Percentiles rank a stretch among this genome's conserved stretches.
Conservation (phyloP, 2,888 invertebrate genomes). For the Ferrisia virgata region DNA sequence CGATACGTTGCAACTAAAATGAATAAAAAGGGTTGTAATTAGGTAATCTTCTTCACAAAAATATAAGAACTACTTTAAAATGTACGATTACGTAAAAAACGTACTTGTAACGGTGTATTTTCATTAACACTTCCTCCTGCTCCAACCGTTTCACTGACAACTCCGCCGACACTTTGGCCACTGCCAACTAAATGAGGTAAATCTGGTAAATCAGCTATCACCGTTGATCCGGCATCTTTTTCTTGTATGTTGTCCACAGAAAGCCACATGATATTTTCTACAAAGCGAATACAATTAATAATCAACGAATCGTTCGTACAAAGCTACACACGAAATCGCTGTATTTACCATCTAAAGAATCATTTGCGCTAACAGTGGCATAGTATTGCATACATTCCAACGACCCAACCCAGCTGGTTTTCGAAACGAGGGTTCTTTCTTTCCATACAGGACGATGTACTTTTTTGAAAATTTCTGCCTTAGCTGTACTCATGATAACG, state of each 20-base stretch:
- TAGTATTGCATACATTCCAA: slow-evolving; percentile 99
- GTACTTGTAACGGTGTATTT: slow-evolving; percentile 56
- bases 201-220: slow-evolving; percentile 76
- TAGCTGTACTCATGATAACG: slow-evolving; percentile 93
- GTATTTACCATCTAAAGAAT: slow-evolving; percentile 60
- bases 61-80: too few species aligned
- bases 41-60: too few species aligned
- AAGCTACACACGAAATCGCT: background rate
- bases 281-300: background rate
- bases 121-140: slow-evolving; percentile 58
- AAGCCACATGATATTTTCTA: slow-evolving; percentile 93
- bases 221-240: slow-evolving; percentile 69
- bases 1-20: slow-evolving; percentile 89
- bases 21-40: too few species aligned
- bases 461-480: slow-evolving; percentile 88
- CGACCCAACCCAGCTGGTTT: slow-evolving; percentile 93
- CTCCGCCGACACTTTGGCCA: slow-evolving; percentile 95
- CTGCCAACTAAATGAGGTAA: slow-evolving; percentile 81
- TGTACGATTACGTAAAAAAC: slow-evolving; percentile 47
- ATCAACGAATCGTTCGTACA: background rate
- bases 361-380: slow-evolving; percentile 88
- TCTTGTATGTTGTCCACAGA: slow-evolving; percentile 87
- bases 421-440: slow-evolving; percentile 80
- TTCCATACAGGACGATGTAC: slow-evolving; percentile 86
- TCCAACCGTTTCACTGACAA: slow-evolving; percentile 87